Conservation (phyloP, 2,113 vertebrate species). For the Clarias macrocephalus region DNA sequence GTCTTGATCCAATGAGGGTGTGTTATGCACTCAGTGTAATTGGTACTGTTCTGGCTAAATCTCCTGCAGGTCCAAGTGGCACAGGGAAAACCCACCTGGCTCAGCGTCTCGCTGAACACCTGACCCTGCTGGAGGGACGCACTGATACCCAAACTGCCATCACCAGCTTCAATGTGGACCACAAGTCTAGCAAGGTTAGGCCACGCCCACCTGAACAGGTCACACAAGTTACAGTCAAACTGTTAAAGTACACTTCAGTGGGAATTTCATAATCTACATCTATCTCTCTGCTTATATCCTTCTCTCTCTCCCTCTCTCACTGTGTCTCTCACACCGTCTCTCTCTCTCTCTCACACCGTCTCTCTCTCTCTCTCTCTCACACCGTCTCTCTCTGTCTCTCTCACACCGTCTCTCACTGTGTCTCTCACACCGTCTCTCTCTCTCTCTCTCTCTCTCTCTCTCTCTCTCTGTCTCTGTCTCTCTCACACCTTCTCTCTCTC, state of each 20-base stretch:
- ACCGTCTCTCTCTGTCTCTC: not conserved
- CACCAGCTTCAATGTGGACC: slow-evolving; percentile 94
- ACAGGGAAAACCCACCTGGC: slow-evolving; percentile 95
- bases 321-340: not conserved
- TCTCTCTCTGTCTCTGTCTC: too few relatives aligned
- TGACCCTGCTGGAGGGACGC: slow-evolving; percentile 84
- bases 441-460: too few relatives aligned
- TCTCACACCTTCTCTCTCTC: too few relatives aligned
- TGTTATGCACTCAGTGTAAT: not conserved
- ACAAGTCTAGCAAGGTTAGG: slow-evolving; percentile 94
- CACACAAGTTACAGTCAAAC: not conserved
- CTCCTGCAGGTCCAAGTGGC: slow-evolving; percentile 82
- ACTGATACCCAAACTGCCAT: slow-evolving; percentile 80
- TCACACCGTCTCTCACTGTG: too few relatives aligned
- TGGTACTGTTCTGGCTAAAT: not conserved
- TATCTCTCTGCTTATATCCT: not conserved
- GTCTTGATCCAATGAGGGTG: not conserved
- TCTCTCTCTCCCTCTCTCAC: not conserved
- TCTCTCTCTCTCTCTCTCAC: not conserved
- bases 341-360: not conserved
- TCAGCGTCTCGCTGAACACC: slow-evolving; percentile 83
- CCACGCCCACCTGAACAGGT: not conserved
- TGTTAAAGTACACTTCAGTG: not conserved
- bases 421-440: too few relatives aligned
- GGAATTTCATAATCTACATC: not conserved